Conservation (phyloP, 1,140 invertebrate genomes). For the Drosophila equinoxialis region DNA sequence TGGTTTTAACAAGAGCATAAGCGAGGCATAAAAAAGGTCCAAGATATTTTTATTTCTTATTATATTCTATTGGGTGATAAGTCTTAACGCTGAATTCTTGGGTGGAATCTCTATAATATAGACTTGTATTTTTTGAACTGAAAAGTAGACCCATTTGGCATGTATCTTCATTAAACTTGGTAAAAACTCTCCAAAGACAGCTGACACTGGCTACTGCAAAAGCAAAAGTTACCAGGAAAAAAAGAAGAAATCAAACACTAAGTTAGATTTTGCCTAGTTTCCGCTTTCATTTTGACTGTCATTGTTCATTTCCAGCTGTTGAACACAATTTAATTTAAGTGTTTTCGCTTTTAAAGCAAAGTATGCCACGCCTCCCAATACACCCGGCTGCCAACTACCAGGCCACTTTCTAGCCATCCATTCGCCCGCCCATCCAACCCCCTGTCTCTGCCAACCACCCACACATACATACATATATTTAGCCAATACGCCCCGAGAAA, state of each 20-base stretch:
- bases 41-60: no score
- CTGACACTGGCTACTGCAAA: not conserved
- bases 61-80: no score
- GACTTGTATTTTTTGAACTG: no score
- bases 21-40: no score
- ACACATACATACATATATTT: conserved; percentile 34
- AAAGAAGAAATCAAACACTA: not conserved
- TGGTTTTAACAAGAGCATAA: no score
- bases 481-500: conserved; percentile 24
- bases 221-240: not conserved
- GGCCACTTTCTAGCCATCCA: conserved; percentile 40
- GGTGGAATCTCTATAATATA: no score
- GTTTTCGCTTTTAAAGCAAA: conserved; percentile 58
- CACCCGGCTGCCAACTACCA: not conserved
- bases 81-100: no score
- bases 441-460: not conserved
- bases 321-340: conserved; percentile 72
- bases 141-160: no score
- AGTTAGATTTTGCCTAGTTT: not conserved
- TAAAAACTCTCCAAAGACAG: not conserved
- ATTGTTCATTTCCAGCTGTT: conserved; percentile 70
- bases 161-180: not conserved
- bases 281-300: conserved; percentile 6
- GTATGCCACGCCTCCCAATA: conserved; percentile 13
- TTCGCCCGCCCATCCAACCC: no score